Percentiles rank a stretch among this genome's conserved stretches.
Evolutionary conservation across 2,888 invertebrate genomes (phyloP).

Genomic region (Microplitis deprimator): DNA sequence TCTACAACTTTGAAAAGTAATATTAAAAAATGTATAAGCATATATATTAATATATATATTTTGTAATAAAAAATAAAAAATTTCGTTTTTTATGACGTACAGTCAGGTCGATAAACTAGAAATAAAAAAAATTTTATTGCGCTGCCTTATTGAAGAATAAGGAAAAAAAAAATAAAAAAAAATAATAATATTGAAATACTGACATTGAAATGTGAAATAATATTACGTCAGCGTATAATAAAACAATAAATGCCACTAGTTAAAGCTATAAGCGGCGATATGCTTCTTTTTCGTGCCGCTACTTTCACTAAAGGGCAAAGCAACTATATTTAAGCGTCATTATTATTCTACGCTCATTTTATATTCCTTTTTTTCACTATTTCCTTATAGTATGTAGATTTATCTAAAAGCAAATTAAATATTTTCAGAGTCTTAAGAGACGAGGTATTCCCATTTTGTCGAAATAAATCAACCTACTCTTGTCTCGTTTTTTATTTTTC

Average conservation of each 20-base stretch:
- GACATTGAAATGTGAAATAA: conserved; percentile 41
- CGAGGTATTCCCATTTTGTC: conserved; percentile 62
- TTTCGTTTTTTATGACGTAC: background rate
- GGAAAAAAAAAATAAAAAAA: conserved; percentile 9
- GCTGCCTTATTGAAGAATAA: background rate
- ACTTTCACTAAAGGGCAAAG: conserved; percentile 42
- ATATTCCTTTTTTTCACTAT: background rate
- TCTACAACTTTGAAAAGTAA: no score
- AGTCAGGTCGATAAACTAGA: background rate
- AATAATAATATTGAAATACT: conserved; percentile 2
- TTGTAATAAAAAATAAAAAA: background rate
- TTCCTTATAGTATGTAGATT: conserved; percentile 1
- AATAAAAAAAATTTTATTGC: background rate
- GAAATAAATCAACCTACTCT: conserved; percentile 57
- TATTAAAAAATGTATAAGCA: no score
- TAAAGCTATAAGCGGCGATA: conserved; percentile 33
- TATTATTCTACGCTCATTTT: conserved; percentile 26
- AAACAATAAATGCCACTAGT: conserved; percentile 51
- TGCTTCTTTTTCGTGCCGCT: conserved; percentile 28
- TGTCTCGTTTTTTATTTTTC: conserved; percentile 52
- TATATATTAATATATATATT: background rate
- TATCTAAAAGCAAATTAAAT: conserved; percentile 58
- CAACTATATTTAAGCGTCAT: conserved; percentile 29
- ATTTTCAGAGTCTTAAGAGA: conserved; percentile 59
- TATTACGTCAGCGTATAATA: conserved; percentile 50